Percentiles rank a stretch among this genome's conserved stretches.
These are phyloP conservation scores for Eupithecia exiguata DNA, from an alignment of 2,888 invertebrate species.

Conservation along the genomic window DNA sequence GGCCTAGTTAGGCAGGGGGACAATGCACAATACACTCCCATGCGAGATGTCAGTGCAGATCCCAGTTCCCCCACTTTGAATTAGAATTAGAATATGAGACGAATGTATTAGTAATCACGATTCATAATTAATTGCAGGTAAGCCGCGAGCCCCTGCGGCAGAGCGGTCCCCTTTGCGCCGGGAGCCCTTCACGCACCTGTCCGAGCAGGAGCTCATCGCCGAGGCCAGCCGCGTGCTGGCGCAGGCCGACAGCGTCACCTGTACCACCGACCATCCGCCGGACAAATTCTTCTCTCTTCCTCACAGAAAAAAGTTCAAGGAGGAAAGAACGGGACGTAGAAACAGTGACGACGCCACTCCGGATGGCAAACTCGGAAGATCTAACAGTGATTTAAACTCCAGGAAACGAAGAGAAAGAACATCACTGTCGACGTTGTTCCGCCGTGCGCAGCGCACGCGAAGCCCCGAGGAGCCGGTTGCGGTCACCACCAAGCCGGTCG, in stretches of 20 bases:
- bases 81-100: too few species aligned
- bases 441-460: conserved; percentile 78
- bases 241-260: conserved; percentile 89
- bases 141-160: conserved; percentile 74
- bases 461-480: conserved; percentile 80
- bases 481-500: conserved; percentile 74
- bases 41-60: too few species aligned
- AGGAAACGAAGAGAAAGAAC: conserved; percentile 82
- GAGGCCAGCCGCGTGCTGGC: conserved; percentile 90
- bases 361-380: conserved; percentile 78
- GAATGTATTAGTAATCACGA: not conserved
- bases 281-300: conserved; percentile 88
- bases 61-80: too few species aligned
- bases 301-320: conserved; percentile 82
- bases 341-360: conserved; percentile 83
- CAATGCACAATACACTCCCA: too few species aligned
- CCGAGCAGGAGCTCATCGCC: conserved; percentile 88
- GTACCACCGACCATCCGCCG: conserved; percentile 84
- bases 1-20: too few species aligned
- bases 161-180: conserved; percentile 68
- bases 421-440: conserved; percentile 87
- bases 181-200: conserved; percentile 86
- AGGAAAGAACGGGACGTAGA: conserved; percentile 70
- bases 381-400: conserved; percentile 82
- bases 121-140: conserved; percentile 65